Base-by-base conservation (phyloP, 1,140 invertebrate genomes). In the Euglossa dilemma region DNA sequence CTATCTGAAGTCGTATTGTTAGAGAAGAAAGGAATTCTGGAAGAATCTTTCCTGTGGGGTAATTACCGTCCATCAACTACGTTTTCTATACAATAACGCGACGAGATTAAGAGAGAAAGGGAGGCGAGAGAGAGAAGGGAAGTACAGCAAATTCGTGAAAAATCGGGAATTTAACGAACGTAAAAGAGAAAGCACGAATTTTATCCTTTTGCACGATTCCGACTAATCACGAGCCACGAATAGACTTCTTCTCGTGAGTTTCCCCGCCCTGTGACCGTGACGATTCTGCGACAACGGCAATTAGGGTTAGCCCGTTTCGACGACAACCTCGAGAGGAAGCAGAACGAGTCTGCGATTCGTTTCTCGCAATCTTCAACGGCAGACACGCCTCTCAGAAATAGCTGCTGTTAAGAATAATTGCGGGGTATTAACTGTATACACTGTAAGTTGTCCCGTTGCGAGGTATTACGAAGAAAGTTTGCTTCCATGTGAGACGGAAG, bases 281-380 rank as follows among this genome's bases (percentile, higher is more conserved):
- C 64, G 56, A 70, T 57, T 11, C 36, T 18, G 64, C 8, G 23
- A 69, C 64, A 57, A 67, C 18, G 66, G 45, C 76, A 69, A 70
- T 79, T 69, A 69, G 64, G 43, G 12, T 47, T 69, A 47, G 23
- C 11, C 6, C n/a, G 52, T 23, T 28, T 57, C 28, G 45, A 6
- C 47, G 56, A 20, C 59, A 16, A 79, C 50, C 54, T 70, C 12
- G 66, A 74, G 75, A 80, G 56, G 74, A 85, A 84, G 28, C 69
- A 20, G 20, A 63, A 59, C 56, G 52, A 73, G 45, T n/a, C 25
- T 16, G 25, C 61, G 28, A 70, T 78, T 45, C 74, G 25, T 85
- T 73, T 50, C 61, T 84, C 57, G 57, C 18, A 25, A 61, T 70
- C 23, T 59, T 50, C 11, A n/a, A 20, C 4, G n/a, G 36, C 36